Evolutionary conservation across 1,140 invertebrate species (phyloP).

Genomic region (Bombus pascuorum): DNA sequence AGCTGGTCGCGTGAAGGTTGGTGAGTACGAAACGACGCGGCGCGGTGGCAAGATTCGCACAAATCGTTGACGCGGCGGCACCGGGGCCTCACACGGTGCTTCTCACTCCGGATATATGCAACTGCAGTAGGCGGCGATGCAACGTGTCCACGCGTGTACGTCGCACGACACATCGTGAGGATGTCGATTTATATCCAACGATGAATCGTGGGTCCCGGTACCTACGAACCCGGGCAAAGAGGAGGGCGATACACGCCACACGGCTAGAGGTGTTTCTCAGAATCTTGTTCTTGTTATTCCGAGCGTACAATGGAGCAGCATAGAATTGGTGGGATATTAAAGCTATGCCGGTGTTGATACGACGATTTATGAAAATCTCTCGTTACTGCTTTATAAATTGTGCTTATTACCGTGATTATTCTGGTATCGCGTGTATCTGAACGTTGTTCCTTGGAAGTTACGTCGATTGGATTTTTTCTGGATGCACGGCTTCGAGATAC

Average conservation of each 20-base stretch:
- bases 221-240: neutral
- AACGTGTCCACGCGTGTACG: slow-evolving; percentile 37
- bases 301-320: neutral
- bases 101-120: slow-evolving; percentile 29
- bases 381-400: slow-evolving; percentile 45
- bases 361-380: slow-evolving; percentile 45
- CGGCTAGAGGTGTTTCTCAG: neutral
- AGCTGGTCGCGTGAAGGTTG: slow-evolving; percentile 41
- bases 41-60: slow-evolving; percentile 8
- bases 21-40: neutral
- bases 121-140: slow-evolving; percentile 53
- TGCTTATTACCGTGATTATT: slow-evolving; percentile 36
- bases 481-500: neutral
- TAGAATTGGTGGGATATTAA: slow-evolving; percentile 25
- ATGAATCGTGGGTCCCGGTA: slow-evolving; percentile 55
- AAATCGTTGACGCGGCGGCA: slow-evolving; percentile 19
- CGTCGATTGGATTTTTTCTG: neutral
- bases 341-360: slow-evolving; percentile 13
- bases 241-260: neutral
- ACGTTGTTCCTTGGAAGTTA: neutral
- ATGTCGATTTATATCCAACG: slow-evolving; percentile 67
- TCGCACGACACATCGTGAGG: slow-evolving; percentile 41
- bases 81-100: slow-evolving; percentile 37
- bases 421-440: neutral
- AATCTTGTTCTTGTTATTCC: neutral